Evolutionary conservation across 2,797 vertebrate species (phyloP), one percentile per base, ranked within the genome.

Genomic region (Margarornis squamiger): DNA sequence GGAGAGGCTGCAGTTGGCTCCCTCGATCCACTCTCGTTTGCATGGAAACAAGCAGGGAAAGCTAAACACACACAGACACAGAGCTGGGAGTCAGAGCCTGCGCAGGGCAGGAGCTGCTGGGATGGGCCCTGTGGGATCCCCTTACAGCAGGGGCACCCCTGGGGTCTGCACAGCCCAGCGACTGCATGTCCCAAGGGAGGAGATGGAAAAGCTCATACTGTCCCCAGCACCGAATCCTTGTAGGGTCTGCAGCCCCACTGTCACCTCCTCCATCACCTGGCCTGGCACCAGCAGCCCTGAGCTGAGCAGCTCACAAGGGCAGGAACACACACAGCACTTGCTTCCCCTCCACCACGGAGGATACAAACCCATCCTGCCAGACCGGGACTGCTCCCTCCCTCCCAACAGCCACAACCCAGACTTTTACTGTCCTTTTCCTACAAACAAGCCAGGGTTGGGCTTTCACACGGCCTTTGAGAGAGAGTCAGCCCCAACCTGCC

Each of bases 121-220:
- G 49, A 36, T 2, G 45, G 23, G 41, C 52, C 13, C 49, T 5
- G 6, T 1, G 6, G 51, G 57, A 72, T 49, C 61, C 51, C 71
- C 46, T 43, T 34, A 52, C 62, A 68, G 57, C 59, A 2, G 63
- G 67, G 82, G 45, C 73, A 71, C 27, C 22, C 13, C 29, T 0
- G 12, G 59, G 73, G 8, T 23, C 76, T 12, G 36, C 61, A 27
- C 38, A 19, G 72, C 41, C 5, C 49, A 3, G 17, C 0, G 0
- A 26, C 6, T 26, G 8, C 9, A 6, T 0, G 0, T 6, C 22
- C 12, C 0, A 0, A 21, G 8, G 30, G 14, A 13, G 10, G 19
- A 1, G 8, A 73, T 14, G n/a, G 9, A 62, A 72, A 2, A 67
- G 65, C 38, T 59, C 61, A 4, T 12, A 0, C 10, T 10, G 18